A percentile compares a stretch with the other conserved stretches of the same genome.
These are phyloP conservation scores for Synanthedon vespiformis DNA, from an alignment of 2,888 invertebrate species.

Conservation along the genomic window DNA sequence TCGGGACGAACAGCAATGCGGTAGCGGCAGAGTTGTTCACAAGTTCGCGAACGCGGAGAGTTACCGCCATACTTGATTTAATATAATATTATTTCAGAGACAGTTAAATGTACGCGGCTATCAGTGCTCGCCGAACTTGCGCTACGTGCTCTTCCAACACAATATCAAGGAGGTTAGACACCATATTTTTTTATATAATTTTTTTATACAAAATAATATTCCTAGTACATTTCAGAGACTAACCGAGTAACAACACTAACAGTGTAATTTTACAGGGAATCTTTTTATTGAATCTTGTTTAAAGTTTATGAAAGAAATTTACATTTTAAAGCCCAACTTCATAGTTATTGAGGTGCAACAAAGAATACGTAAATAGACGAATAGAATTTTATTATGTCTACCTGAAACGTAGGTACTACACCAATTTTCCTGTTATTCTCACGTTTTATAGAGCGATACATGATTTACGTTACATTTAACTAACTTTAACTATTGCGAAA, in stretches of 20 bases:
- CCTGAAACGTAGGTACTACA: no score
- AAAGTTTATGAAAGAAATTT: conserved; percentile 3
- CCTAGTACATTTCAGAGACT: no score
- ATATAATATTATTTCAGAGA: conserved; percentile 70
- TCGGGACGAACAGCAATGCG: conserved; percentile 9
- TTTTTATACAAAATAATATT: no score
- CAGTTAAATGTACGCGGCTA: conserved; percentile 90
- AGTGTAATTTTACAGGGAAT: no score
- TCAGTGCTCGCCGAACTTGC: conserved; percentile 87
- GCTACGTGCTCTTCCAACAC: conserved; percentile 89
- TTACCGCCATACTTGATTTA: not conserved
- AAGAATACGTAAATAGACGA: no score
- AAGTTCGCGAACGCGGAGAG: conserved; percentile 13
- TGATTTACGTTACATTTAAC: no score
- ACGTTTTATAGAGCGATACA: no score
- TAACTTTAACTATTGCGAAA: no score
- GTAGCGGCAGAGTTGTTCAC: not conserved
- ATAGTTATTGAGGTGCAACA: not conserved
- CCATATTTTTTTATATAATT: conserved; percentile 1
- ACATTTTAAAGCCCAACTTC: no score
- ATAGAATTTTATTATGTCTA: no score
- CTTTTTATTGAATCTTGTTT: conserved; percentile 4
- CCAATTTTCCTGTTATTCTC: no score
- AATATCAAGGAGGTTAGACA: conserved; percentile 84
- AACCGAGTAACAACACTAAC: no score